Evolutionary conservation across 2,888 invertebrate genomes (phyloP), one percentile per base, ranked within the genome.

Genomic region (Rhagonycha fulva): DNA sequence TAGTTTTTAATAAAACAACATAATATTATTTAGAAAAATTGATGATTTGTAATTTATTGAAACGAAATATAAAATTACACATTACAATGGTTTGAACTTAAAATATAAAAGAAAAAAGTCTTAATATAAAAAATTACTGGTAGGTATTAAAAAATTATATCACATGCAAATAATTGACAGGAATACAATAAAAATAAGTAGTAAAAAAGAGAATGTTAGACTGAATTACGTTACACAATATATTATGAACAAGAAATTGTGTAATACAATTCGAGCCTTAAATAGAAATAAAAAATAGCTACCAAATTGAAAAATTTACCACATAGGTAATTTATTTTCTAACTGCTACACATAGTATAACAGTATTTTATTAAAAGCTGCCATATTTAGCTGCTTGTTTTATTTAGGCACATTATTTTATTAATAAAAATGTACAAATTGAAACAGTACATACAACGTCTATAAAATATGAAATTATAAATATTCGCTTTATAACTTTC

Each of bases 161-260:
- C 76, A 76, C 76, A 76, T 76, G 74, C 76, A 76, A 68, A 73
- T 68, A 70, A 69, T 73, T 67, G 73, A 76, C 72, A 72, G 72
- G 70, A 70, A 69, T 14, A 74, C 66, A 67, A 74, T 47, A 71
- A 68, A 32, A 26, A 70, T 61, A 66, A 66, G 63, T 66, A n/a
- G 10, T 72, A 61, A 63, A 19, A 60, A 62, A 30, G 30, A 30
- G 30, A 19, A 26, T 71, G 24, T 66, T 66, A 24, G 19, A 19
- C 19, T 19, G 19, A 19, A 19, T 19, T 19, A 19, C 19, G 19
- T 19, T 19, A 19, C 19, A 19, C 19, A 19, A 19, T 19, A 19
- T 19, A 19, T 19, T 19, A 19, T 19, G 19, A 19, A 19, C 19
- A 19, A 19, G 19, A 19, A 19, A 19, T 19, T 19, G 19, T 19